Conservation (phyloP, 2,888 invertebrate species). For the Schizotus pectinicornis region DNA sequence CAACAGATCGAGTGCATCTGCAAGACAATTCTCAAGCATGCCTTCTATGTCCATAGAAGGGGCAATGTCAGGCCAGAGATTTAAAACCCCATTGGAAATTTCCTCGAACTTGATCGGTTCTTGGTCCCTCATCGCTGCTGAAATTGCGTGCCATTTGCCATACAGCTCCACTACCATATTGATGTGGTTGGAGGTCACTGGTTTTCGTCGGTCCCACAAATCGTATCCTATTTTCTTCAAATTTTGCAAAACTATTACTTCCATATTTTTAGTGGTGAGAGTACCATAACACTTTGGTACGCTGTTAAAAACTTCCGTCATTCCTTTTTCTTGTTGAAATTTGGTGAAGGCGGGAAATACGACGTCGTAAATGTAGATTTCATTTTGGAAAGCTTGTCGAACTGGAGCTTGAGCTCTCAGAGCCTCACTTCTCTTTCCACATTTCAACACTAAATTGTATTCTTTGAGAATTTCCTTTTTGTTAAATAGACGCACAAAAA, state of each 20-base stretch:
- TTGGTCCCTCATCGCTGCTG: conserved; percentile 16
- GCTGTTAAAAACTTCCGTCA: conserved; percentile 4
- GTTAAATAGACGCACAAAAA: conserved; percentile 2
- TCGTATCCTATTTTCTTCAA: conserved; percentile 34
- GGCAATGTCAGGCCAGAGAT: neutral
- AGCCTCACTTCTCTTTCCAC: conserved; percentile 4
- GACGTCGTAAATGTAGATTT: conserved; percentile 12
- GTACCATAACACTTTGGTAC: conserved; percentile 18
- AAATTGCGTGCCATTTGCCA: conserved; percentile 25
- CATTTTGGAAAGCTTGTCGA: conserved; percentile 7
- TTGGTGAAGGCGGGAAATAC: conserved; percentile 7
- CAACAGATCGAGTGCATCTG: neutral
- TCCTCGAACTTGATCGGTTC: conserved; percentile 12
- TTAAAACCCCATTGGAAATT: neutral
- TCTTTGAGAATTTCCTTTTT: too few relatives aligned
- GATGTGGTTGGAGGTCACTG: conserved; percentile 42
- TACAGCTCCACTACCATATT: conserved; percentile 17
- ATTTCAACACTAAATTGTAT: conserved; percentile 13
- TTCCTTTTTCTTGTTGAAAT: conserved; percentile 3
- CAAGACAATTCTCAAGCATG: neutral
- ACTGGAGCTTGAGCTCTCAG: conserved; percentile 11
- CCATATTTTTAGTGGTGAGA: conserved; percentile 19
- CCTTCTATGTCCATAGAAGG: neutral
- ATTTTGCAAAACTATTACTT: conserved; percentile 39
- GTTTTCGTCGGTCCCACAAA: conserved; percentile 34